Evolutionary conservation across 1,140 invertebrate species (phyloP).

Genomic region (Ephestia elutella): DNA sequence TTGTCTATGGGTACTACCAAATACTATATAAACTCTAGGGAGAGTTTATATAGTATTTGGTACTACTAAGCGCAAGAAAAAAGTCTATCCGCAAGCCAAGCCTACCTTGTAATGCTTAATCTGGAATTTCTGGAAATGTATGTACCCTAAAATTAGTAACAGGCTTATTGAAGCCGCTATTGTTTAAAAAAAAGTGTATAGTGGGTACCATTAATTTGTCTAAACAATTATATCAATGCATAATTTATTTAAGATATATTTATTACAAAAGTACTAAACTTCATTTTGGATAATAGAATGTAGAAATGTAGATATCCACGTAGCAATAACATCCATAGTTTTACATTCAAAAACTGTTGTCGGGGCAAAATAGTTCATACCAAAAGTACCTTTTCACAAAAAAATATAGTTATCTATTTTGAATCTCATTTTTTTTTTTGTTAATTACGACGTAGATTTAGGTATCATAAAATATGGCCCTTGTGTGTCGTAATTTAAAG

Average conservation of each 20-base stretch:
- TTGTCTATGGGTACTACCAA: too few species aligned
- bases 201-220: slow-evolving; percentile 27
- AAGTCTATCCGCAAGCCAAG: not conserved
- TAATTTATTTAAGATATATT: slow-evolving; percentile 48
- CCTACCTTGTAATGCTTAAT: slow-evolving; percentile 10
- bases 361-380: not conserved
- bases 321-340: slow-evolving; percentile 32
- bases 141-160: slow-evolving; percentile 7
- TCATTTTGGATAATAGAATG: slow-evolving; percentile 52
- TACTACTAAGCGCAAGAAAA: not conserved
- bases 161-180: slow-evolving; percentile 8
- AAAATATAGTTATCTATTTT: slow-evolving; percentile 1
- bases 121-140: not conserved
- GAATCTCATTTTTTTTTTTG: not conserved
- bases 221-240: slow-evolving; percentile 39
- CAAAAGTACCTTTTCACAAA: not conserved
- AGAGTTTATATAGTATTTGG: too few species aligned
- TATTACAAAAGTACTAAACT: slow-evolving; percentile 30
- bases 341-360: not conserved
- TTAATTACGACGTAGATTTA: slow-evolving; percentile 17
- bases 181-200: slow-evolving; percentile 30
- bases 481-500: slow-evolving; percentile 60
- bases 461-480: slow-evolving; percentile 37
- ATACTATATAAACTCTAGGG: too few species aligned
- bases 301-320: slow-evolving; percentile 71